Percentiles rank a stretch among this genome's conserved stretches.
These are phyloP conservation scores for Labeo catla DNA, from an alignment of 2,113 vertebrate species.

Conservation along the genomic window DNA sequence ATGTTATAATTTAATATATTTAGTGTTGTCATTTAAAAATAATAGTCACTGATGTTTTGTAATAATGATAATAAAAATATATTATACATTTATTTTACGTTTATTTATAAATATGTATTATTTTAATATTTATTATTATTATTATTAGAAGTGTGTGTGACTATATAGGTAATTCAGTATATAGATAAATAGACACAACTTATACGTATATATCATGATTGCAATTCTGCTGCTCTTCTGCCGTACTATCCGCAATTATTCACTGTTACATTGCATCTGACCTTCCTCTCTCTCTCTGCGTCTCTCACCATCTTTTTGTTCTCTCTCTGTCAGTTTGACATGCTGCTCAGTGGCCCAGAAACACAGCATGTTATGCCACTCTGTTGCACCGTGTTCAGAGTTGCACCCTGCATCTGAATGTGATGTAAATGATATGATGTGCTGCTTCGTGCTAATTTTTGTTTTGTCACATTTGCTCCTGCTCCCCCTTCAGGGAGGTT, in stretches of 20 bases:
- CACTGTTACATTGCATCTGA: conserved; percentile 47
- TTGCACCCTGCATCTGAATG: conserved; percentile 68
- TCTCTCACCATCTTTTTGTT: conserved; percentile 30
- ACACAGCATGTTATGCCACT: conserved; percentile 71
- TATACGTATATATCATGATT: conserved; percentile 18
- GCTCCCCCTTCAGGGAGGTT: conserved; percentile 52
- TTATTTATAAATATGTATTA: not conserved
- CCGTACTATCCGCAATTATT: conserved; percentile 56
- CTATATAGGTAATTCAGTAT: conserved; percentile 11
- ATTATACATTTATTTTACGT: no score
- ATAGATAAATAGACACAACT: conserved; percentile 52
- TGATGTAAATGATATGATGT: conserved; percentile 79
- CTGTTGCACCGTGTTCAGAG: conserved; percentile 67
- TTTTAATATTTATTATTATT: conserved; percentile 56
- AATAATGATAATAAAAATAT: not conserved
- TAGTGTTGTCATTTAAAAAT: not conserved
- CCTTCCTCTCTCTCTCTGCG: conserved; percentile 41
- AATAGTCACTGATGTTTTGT: not conserved
- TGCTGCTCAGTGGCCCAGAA: conserved; percentile 78
- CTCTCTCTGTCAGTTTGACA: conserved; percentile 64
- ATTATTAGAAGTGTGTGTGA: no score
- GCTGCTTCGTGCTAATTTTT: conserved; percentile 67
- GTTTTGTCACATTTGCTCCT: conserved; percentile 63
- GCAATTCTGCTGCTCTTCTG: conserved; percentile 61
- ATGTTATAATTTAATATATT: not conserved